Percentiles rank a stretch among this genome's conserved stretches.
phyloP scores from a whole-genome alignment of 1,140 invertebrate species.

The Danaus melanippus region DNA sequence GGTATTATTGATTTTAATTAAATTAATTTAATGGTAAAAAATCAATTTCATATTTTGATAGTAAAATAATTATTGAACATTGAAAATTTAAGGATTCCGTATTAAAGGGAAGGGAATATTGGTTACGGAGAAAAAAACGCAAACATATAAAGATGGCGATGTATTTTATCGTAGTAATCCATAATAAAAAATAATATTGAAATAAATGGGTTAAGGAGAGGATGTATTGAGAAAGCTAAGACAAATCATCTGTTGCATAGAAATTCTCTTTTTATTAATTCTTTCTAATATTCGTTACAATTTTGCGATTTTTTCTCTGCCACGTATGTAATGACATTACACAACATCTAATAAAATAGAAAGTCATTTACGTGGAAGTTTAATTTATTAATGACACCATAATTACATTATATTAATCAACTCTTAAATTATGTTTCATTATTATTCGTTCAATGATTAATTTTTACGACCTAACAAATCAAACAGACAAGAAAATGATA shows the following conservation, averaged over 20 bases:
- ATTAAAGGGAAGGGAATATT: constrained; percentile 1
- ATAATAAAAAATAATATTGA: constrained; percentile 1
- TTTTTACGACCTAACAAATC: constrained; percentile 37
- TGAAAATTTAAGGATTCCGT: not conserved
- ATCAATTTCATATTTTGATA: no score
- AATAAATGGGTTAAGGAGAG: constrained; percentile 14
- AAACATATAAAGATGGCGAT: constrained; percentile 1
- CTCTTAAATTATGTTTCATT: constrained; percentile 58
- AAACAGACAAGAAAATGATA: constrained; percentile 46
- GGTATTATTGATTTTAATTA: no score
- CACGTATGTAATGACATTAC: constrained; percentile 59
- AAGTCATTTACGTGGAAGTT: constrained; percentile 64
- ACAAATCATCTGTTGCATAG: constrained; percentile 57
- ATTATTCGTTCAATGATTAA: constrained; percentile 48
- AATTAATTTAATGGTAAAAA: no score
- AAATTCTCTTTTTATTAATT: constrained; percentile 67
- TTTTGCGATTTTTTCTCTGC: constrained; percentile 67
- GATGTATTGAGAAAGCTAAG: constrained; percentile 2
- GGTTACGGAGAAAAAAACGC: not conserved
- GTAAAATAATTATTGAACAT: no score
- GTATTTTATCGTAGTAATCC: not conserved
- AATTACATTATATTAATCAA: constrained; percentile 55
- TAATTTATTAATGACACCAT: constrained; percentile 64
- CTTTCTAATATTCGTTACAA: constrained; percentile 65
- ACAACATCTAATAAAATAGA: constrained; percentile 67